These are phyloP conservation scores for Lycorma delicatula DNA, from an alignment of 1,140 invertebrate genomes.

Conservation along the genomic window DNA sequence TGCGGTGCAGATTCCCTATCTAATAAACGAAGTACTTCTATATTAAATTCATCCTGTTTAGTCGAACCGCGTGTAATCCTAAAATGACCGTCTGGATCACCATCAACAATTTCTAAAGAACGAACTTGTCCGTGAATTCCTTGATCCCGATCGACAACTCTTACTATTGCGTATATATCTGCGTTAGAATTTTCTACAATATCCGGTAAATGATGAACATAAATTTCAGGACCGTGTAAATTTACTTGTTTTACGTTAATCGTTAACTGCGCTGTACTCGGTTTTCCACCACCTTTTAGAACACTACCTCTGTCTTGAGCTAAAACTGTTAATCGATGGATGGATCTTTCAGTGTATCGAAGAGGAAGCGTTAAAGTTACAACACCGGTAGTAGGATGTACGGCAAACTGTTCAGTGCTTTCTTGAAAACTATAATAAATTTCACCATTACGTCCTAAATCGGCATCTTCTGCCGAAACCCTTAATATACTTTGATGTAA, in stretches of 20 bases:
- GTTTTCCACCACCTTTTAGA: conserved; percentile 47
- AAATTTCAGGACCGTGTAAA: conserved; percentile 73
- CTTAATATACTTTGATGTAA: conserved; percentile 66
- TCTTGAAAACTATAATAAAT: conserved; percentile 92
- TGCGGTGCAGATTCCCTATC: conserved; percentile 65
- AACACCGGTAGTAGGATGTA: conserved; percentile 86
- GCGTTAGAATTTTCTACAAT: conserved; percentile 76
- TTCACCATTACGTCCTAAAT: conserved; percentile 87
- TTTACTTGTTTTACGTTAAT: conserved; percentile 80
- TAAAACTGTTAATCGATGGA: conserved; percentile 67
- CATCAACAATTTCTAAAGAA: conserved; percentile 76
- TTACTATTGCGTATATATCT: conserved; percentile 83
- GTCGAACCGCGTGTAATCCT: conserved; percentile 47
- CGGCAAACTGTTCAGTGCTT: conserved; percentile 75
- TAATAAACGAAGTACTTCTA: conserved; percentile 64
- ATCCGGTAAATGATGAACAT: conserved; percentile 65
- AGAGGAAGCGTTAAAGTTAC: conserved; percentile 75
- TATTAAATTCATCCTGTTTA: conserved; percentile 59
- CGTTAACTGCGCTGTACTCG: conserved; percentile 61
- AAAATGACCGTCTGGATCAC: conserved; percentile 81
- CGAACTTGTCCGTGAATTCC: conserved; percentile 77
- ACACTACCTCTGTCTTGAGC: conserved; percentile 73
- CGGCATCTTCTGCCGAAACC: conserved; percentile 85
- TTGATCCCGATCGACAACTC: conserved; percentile 68
- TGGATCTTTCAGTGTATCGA: conserved; percentile 50